Base-by-base conservation (phyloP, 2,113 vertebrate genomes). In the Pavo muticus region DNA sequence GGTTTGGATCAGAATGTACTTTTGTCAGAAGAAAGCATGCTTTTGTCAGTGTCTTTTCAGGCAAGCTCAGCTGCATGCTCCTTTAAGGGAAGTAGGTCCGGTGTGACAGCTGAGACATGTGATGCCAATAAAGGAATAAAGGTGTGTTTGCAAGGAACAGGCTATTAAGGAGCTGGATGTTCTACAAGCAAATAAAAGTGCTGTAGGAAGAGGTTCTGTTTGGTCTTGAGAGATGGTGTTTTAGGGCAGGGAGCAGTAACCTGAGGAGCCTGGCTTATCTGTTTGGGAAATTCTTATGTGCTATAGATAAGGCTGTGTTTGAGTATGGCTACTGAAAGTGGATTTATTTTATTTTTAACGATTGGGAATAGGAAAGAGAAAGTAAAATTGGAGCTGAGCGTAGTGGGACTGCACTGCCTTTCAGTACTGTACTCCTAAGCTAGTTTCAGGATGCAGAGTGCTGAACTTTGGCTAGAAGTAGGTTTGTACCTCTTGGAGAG, bases 61-160 rank as follows among this genome's bases (percentile, higher is more conserved):
- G 2, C 27, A 40, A 14, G 16, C 21, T 48, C 37, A 8, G 48
- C 18, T 39, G 32, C 1, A 1, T 78, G 81, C 19, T 69, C 54
- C 96, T 94, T 95, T 96, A 93, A 97, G 92, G 70, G 77, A 70
- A 76, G 57, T n/a, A 39, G 39, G 86, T 72, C 70, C 63, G 16
- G 77, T 8, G 89, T 92, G 93, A 76, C 74, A 92, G 84, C 84
- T 25, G 80, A 87, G 84, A 32, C 94, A 89, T 78, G 91, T 91
- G 94, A 89, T 76, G 67, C 20, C 74, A 85, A 84, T 11, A 91
- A 71, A 87, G 77, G 37, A 59, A 89, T 93, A 88, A 92, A 94
- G 87, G 87, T 77, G 70, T 72, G 70, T 82, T 54, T 84, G 65
- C 72, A 88, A 73, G 59, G 77, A 69, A 65, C 44, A 27, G 57